Evolutionary conservation across 2,797 vertebrate species (phyloP).

Genomic region (Gallinago stenura): DNA sequence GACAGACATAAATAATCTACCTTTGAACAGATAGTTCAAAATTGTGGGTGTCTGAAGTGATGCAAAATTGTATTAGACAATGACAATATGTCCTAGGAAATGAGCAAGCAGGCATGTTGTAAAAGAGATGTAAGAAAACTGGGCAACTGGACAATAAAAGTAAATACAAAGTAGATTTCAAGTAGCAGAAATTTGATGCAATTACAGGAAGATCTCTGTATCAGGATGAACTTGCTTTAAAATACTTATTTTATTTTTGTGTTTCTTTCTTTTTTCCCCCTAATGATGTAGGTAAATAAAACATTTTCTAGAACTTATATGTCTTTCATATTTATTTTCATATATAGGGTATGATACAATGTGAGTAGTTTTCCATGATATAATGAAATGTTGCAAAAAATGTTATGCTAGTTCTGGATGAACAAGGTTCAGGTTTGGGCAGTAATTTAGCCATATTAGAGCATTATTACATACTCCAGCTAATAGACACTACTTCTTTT

Average conservation of each 20-base stretch:
- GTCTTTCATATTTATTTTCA: neutral
- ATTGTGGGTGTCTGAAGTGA: neutral
- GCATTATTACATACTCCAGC: neutral
- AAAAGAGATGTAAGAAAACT: neutral
- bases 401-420: neutral
- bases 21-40: neutral
- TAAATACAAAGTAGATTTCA: neutral
- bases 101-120: neutral
- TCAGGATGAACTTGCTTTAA: neutral
- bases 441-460: neutral
- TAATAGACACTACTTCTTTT: no score
- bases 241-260: rapidly evolving
- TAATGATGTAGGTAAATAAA: neutral
- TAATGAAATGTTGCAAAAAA: neutral
- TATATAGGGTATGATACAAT: neutral
- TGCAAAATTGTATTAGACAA: neutral
- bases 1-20: neutral
- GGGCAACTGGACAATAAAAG: neutral
- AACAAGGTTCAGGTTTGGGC: neutral
- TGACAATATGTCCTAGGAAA: neutral
- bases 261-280: neutral
- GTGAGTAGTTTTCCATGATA: neutral
- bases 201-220: rapidly evolving
- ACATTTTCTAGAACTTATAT: neutral
- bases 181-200: neutral